Evolutionary conservation across 2,797 vertebrate species (phyloP).

Genomic region (Falco biarmicus): DNA sequence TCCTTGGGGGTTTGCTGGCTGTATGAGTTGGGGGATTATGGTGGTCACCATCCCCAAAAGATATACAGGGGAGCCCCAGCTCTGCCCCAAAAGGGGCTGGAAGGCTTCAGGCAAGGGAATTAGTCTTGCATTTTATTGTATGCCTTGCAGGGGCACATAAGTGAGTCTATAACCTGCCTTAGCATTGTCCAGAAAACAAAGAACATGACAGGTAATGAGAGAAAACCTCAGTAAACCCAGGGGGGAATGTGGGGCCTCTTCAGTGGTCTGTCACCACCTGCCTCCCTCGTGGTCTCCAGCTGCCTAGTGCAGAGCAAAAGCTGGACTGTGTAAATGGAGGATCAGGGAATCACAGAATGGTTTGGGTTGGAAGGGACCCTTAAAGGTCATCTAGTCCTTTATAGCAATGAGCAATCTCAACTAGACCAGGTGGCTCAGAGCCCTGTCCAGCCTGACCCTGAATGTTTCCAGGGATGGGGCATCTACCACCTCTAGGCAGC

Average conservation of each 20-base stretch:
- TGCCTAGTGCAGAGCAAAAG: not conserved
- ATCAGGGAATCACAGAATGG: fast-evolving
- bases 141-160: not conserved
- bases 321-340: not conserved
- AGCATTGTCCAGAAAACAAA: not conserved
- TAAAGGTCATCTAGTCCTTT: no score
- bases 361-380: not conserved
- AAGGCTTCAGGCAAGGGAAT: not conserved
- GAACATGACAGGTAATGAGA: not conserved
- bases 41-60: not conserved
- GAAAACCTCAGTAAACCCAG: fast-evolving
- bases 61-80: fast-evolving
- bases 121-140: not conserved
- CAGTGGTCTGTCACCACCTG: not conserved
- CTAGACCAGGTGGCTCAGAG: not conserved
- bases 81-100: not conserved
- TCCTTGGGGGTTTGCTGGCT: not conserved
- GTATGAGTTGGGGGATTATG: fast-evolving
- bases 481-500: not conserved
- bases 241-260: not conserved
- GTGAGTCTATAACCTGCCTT: not conserved
- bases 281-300: not conserved
- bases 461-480: not conserved
- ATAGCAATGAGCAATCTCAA: not conserved
- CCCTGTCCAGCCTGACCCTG: fast-evolving